Evolutionary conservation across 2,888 invertebrate species (phyloP).

Genomic region (Nudaria mundana): DNA sequence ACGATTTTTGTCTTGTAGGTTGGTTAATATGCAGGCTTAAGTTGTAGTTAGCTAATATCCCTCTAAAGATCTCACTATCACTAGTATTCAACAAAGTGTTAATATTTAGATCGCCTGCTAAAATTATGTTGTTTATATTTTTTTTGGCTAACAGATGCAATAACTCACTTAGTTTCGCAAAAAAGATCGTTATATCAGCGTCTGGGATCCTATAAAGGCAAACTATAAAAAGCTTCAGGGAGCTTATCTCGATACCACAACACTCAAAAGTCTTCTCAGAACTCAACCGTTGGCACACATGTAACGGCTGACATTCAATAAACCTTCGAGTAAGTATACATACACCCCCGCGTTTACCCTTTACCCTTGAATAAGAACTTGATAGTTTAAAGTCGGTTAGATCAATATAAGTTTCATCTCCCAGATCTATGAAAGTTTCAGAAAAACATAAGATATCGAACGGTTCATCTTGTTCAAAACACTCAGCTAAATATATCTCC

Average conservation of each 20-base stretch:
- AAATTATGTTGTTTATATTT: not conserved
- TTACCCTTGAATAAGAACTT: not conserved
- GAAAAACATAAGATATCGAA: not conserved
- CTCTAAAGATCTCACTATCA: not conserved
- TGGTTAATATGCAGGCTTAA: not conserved
- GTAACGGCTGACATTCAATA: not conserved
- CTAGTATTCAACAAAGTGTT: not conserved
- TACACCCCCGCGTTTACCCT: not conserved
- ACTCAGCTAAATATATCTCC: not conserved
- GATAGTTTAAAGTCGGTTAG: not conserved
- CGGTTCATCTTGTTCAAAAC: not conserved
- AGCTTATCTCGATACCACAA: not conserved
- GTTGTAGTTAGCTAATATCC: not conserved
- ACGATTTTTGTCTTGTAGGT: not conserved
- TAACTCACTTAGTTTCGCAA: not conserved
- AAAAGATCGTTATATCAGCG: not conserved
- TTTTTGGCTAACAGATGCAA: no score
- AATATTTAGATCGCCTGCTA: constrained; percentile 1
- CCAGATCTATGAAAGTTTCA: not conserved
- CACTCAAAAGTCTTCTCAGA: not conserved
- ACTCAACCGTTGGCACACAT: not conserved
- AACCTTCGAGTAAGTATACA: not conserved
- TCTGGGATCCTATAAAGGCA: not conserved
- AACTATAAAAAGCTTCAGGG: not conserved
- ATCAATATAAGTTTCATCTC: not conserved